phyloP scores from a whole-genome alignment of 2,888 invertebrate species.

The Brachylomia viminalis region DNA sequence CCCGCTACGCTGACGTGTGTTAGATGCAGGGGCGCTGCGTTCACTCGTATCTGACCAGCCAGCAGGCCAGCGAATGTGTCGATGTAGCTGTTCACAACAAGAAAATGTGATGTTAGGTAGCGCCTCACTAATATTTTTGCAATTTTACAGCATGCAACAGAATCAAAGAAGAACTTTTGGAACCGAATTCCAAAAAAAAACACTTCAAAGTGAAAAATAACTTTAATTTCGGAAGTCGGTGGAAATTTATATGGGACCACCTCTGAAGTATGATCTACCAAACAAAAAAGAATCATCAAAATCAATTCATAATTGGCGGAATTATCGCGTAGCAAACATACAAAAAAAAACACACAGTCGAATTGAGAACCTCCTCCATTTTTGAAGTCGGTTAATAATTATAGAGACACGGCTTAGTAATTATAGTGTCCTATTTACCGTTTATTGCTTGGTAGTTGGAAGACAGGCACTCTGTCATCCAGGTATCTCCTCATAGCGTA shows the following conservation, averaged over 20 bases:
- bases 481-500: constrained; percentile 98
- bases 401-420: background rate
- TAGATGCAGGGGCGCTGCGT: constrained; percentile 95
- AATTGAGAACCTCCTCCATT: too few relatives aligned
- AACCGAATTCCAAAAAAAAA: too few relatives aligned
- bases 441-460: constrained; percentile 87
- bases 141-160: background rate
- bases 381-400: background rate
- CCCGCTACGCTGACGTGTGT: constrained; percentile 96
- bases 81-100: constrained; percentile 92
- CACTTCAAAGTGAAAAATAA: too few relatives aligned
- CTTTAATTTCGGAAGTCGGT: too few relatives aligned
- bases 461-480: constrained; percentile 90
- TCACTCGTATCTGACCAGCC: constrained; percentile 96
- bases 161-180: background rate
- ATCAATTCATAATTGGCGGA: too few relatives aligned
- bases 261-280: too few relatives aligned
- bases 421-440: constrained; percentile 72
- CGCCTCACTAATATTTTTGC: background rate
- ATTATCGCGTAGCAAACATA: too few relatives aligned
- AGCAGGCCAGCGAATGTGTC: constrained; percentile 97
- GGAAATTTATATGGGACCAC: too few relatives aligned
- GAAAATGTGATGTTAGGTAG: background rate
- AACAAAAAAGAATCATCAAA: too few relatives aligned
- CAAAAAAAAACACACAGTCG: too few relatives aligned